Conservation (phyloP, 30 jellyfish, hydroid and myxozoan species). For the Cassiopea andromeda region DNA sequence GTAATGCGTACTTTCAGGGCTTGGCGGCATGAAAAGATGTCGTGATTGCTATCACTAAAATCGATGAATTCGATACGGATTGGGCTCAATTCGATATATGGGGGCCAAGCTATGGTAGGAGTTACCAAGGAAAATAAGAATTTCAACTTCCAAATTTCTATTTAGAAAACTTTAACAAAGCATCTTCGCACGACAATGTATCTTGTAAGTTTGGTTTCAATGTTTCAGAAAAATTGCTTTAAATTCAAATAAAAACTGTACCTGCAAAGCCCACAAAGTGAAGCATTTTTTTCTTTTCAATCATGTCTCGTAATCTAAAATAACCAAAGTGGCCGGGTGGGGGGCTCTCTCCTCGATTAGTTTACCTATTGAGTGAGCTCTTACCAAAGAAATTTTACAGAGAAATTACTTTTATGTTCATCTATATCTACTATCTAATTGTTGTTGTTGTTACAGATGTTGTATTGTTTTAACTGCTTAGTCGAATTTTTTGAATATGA, state of each 20-base stretch:
- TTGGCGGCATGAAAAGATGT: too few species aligned
- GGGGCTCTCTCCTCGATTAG: slow-evolving; percentile 2
- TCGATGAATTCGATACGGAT: not conserved
- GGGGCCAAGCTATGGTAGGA: slow-evolving; percentile 20
- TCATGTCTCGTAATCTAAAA: not conserved
- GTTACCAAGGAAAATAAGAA: not conserved
- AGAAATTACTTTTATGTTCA: not conserved
- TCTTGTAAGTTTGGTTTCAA: not conserved
- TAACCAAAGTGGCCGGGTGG: not conserved
- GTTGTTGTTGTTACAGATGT: not conserved
- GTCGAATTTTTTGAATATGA: not conserved
- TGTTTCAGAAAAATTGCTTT: not conserved
- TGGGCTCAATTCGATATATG: not conserved
- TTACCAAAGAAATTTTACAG: not conserved
- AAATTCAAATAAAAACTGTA: not conserved
- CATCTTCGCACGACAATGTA: not conserved
- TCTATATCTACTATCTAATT: not conserved
- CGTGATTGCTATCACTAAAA: too few species aligned
- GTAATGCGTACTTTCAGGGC: too few species aligned
- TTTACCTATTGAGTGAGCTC: slow-evolving; percentile 8
- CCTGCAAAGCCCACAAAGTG: not conserved
- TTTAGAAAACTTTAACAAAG: not conserved
- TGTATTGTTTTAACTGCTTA: not conserved
- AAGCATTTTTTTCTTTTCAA: not conserved
- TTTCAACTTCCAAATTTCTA: not conserved